Evolutionary conservation across 2,797 vertebrate genomes (phyloP), one percentile per base, ranked within the genome.

Genomic region (Champsocephalus esox): DNA sequence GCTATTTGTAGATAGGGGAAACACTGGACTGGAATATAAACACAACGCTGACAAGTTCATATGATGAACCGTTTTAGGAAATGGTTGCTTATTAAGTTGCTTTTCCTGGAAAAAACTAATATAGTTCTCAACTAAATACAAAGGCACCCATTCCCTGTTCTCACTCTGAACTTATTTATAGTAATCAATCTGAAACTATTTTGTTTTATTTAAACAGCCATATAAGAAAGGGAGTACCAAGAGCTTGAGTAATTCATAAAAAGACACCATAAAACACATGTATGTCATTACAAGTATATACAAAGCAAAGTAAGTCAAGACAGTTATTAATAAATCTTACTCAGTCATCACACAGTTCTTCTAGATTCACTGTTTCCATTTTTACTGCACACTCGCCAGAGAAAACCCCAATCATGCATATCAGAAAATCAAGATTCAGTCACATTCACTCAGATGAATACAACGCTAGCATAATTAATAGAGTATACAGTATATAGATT

Each of bases 351-450:
- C 17, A 14, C 28, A 17, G 0, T 16, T 21, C 24, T 19, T 64
- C 51, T 6, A 51, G 21, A 56, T 41, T 65, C 61, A 43, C 2
- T 19, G 19, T 57, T 65, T 65, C 34, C 34, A 6, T 38, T 38
- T 38, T 38, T 38, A 38, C 34, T 38, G 34, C 70, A 16, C 61
- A 38, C 56, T 38, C 34, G 8, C 34, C 34, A 38, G 5, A 46
- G 63, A 45, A 66, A 60, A 46, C 49, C 56, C 63, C 56, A 52
- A 48, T 48, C 28, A 61, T 67, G 28, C 43, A 3, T 28, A 28
- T 28, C 11, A 44, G 7, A 28, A 44, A n/a, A 45, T 44, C 5
- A n/a, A 19, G 9, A 59, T 16, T 57, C 34, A 19, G 34, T 16
- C 19, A 9, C 46, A 28, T 28, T 28, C 24, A 28, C 24, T 28